Base-by-base conservation (phyloP, 2,113 vertebrate species). In the Pangasianodon hypophthalmus region DNA sequence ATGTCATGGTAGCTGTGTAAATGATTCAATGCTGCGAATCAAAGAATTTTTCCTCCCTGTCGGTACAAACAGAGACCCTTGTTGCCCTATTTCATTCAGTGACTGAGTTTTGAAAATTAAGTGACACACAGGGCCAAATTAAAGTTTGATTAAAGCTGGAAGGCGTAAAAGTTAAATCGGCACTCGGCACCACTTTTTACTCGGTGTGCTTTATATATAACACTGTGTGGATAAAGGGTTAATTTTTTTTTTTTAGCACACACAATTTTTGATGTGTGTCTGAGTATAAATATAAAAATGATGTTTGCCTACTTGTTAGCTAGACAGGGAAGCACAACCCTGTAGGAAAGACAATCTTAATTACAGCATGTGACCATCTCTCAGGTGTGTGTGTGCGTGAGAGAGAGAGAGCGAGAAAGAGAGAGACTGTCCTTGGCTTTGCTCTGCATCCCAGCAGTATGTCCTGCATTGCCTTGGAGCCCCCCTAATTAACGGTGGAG, bases 291-390 rank as follows among this genome's bases (percentile, higher is more conserved):
- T 41, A 7, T 21, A 73, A 41, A 32, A 73, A 73, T 6, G 29
- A 79, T 14, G 41, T n/a, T 16, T 24, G 32, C n/a, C 46, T 67
- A 37, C 67, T 88, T 88, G 71, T 80, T 85, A 89, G 56, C 32
- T 29, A 56, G 86, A 58, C 41, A 60, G 41, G 54, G 56, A 29
- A 80, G 73, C 58, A 32, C 56, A 88, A 24, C 75, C 87, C 75
- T 90, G 85, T 60, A 48, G 89, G 19, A 56, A 56, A 58, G 89
- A 69, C 29, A 7, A 67, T 83, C 56, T 77, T 90, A 88, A 88
- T 90, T 85, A 85, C 69, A 90, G 69, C 1, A n/a, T 37, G 86
- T 88, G 86, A 64, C 54, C 84, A 54, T 84, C 81, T 89, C 81
- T 89, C 67, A 75, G 88, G 41, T 73, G 79, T 88, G 87, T 69